These are phyloP conservation scores for Cryptophagus acutangulus DNA, from an alignment of 2,888 invertebrate genomes.

Conservation along the genomic window DNA sequence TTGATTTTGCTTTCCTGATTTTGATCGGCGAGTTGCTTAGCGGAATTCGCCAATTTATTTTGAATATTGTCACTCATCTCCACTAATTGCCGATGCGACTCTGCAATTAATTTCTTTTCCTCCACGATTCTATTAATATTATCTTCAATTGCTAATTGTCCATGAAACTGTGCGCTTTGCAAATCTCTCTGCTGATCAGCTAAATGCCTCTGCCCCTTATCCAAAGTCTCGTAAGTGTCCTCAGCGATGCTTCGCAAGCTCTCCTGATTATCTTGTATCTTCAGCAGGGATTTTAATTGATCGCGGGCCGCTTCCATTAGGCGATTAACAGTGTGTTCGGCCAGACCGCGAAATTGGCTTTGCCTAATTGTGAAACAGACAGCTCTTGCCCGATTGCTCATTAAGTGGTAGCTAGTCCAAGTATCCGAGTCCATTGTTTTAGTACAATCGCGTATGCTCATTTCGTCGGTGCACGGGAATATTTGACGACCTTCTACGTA, in stretches of 20 bases:
- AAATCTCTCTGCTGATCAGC: constrained; percentile 51
- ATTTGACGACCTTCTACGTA: constrained; percentile 56
- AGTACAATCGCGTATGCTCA: constrained; percentile 62
- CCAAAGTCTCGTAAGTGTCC: constrained; percentile 36
- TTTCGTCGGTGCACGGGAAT: constrained; percentile 57
- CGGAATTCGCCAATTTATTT: constrained; percentile 53
- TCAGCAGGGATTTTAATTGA: constrained; percentile 38
- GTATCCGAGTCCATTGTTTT: constrained; percentile 60
- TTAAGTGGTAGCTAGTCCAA: constrained; percentile 66
- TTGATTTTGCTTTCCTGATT: constrained; percentile 49
- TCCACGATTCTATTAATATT: constrained; percentile 55
- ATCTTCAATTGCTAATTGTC: constrained; percentile 51
- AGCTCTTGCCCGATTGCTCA: constrained; percentile 63
- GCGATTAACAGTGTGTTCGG: constrained; percentile 61
- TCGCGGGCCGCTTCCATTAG: constrained; percentile 51
- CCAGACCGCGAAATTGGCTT: constrained; percentile 59
- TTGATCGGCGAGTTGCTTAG: constrained; percentile 50
- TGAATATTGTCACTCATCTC: constrained; percentile 54
- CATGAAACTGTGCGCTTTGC: constrained; percentile 49
- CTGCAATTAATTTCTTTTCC: constrained; percentile 57
- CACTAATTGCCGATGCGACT: constrained; percentile 54
- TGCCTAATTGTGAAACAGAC: constrained; percentile 62
- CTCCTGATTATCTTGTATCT: constrained; percentile 39
- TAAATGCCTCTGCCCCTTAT: constrained; percentile 31
- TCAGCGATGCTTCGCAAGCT: constrained; percentile 38